Percentiles rank a stretch among this genome's conserved stretches.
phyloP scores from a whole-genome alignment of 2,888 invertebrate genomes.

The Chrysina gloriosa region DNA sequence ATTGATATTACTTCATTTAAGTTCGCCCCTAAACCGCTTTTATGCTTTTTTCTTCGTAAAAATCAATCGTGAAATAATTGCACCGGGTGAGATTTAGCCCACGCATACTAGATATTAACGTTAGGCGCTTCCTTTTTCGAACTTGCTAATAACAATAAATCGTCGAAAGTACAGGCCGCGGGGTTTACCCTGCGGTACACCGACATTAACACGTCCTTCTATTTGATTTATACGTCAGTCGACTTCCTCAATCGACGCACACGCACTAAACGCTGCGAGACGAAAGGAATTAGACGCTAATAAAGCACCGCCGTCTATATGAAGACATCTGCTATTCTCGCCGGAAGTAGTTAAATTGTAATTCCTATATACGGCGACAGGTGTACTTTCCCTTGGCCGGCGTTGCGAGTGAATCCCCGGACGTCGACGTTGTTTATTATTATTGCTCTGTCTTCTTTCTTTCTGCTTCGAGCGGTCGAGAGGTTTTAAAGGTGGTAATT shows the following conservation, averaged over 20 bases:
- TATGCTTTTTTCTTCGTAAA: no score
- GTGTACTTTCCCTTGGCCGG: slow-evolving; percentile 42
- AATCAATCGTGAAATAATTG: no score
- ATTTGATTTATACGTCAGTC: slow-evolving; percentile 27
- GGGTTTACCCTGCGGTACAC: slow-evolving; percentile 19
- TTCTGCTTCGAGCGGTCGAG: no score
- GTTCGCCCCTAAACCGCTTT: no score
- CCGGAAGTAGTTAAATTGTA: slow-evolving; percentile 54
- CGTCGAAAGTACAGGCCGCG: background rate
- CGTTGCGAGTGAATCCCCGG: slow-evolving; percentile 17
- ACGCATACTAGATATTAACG: no score
- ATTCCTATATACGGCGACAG: slow-evolving; percentile 52
- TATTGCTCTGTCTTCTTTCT: slow-evolving; percentile 6
- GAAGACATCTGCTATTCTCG: slow-evolving; percentile 50
- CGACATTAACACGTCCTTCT: background rate
- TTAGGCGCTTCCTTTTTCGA: no score
- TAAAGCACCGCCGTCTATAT: slow-evolving; percentile 40
- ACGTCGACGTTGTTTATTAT: slow-evolving; percentile 14
- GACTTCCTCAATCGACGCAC: slow-evolving; percentile 12
- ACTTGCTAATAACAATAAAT: slow-evolving; percentile 1
- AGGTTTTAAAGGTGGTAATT: no score
- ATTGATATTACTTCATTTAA: no score
- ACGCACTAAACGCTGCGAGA: background rate
- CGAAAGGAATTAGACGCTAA: slow-evolving; percentile 21
- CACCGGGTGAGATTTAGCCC: no score